Percentiles rank a stretch among this genome's conserved stretches.
Evolutionary conservation across 1,140 invertebrate genomes (phyloP).

Genomic region (Melitaea cinxia): DNA sequence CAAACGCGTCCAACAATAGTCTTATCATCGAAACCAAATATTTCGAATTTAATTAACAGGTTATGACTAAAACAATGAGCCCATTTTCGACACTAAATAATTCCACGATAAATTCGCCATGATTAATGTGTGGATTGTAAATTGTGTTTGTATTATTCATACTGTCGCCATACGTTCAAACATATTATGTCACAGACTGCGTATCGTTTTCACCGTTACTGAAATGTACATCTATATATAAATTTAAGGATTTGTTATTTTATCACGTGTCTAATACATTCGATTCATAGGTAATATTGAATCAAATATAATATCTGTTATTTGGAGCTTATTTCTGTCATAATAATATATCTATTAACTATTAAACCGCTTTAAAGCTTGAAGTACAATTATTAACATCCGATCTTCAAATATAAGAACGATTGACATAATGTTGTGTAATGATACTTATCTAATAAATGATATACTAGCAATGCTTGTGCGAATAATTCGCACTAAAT

Average conservation of each 20-base stretch:
- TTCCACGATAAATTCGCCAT: constrained; percentile 27
- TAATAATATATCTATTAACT: no score
- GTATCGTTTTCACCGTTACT: constrained; percentile 17
- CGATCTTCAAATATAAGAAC: no score
- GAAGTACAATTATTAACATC: no score
- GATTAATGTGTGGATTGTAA: constrained; percentile 33
- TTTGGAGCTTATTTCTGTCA: no score
- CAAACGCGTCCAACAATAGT: not conserved
- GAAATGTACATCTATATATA: not conserved
- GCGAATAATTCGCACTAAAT: no score
- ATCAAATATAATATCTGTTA: not conserved
- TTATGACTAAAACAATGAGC: constrained; percentile 31
- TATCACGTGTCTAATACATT: not conserved
- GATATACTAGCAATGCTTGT: no score
- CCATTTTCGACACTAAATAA: constrained; percentile 33
- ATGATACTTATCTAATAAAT: no score
- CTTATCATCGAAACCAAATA: constrained; percentile 17
- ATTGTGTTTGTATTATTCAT: constrained; percentile 33
- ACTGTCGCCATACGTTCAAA: constrained; percentile 23
- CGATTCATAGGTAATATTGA: not conserved
- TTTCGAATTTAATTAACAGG: constrained; percentile 23
- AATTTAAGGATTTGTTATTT: constrained; percentile 1
- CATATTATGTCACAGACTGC: constrained; percentile 15
- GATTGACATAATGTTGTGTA: no score
- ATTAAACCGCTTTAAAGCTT: no score